Evolutionary conservation across 2,888 invertebrate species (phyloP), one percentile per base, ranked within the genome.

Genomic region (Acleris sparsana): DNA sequence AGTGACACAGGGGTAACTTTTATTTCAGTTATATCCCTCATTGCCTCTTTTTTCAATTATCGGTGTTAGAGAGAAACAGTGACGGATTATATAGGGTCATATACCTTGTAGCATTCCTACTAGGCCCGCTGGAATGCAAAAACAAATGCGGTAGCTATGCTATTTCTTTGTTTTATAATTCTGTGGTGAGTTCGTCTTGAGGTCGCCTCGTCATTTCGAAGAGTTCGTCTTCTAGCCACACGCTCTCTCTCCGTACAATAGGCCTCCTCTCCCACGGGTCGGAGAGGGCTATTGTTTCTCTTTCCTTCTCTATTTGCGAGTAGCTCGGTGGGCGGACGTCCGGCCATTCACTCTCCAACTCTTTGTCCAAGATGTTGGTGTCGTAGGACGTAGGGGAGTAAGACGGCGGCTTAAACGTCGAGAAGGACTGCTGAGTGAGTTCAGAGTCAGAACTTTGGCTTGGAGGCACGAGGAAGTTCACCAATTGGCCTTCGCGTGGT

Each of bases 171-270:
- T 44, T 61, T 55, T 65, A 58, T 57, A 97, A 94, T 93, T 97
- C 97, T 78, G 97, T 97, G 78, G 97, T 97, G 75, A 97, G 96
- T 91, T 97, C 97, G 87, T 97, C 97, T 89, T 97, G 97, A 57
- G 97, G 97, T 78, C 97, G 93, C 85, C 96, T 96, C 66, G 97
- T 96, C 85, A 97, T 94, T 82, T 96, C 96, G 76, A 96, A 95
- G 80, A 96, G 96, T 86, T 97, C 97, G 78, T 97, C 96, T 78
- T 96, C 97, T 66, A 96, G 85, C 94, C 95, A 95, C 56, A 95
- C 93, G 63, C 95, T 94, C 78, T 94, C 90, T 60, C 93, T 80
- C 63, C 92, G 84, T 11, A 92, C 92, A 69, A 92, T 89, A 33
- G 89, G 88, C 73, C 93, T 84, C 69, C 93, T 86, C 75, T 93